Percentiles rank a stretch among this genome's conserved stretches.
phyloP scores from a whole-genome alignment of 2,113 vertebrate genomes.

The Cephalopterus ornatus region DNA sequence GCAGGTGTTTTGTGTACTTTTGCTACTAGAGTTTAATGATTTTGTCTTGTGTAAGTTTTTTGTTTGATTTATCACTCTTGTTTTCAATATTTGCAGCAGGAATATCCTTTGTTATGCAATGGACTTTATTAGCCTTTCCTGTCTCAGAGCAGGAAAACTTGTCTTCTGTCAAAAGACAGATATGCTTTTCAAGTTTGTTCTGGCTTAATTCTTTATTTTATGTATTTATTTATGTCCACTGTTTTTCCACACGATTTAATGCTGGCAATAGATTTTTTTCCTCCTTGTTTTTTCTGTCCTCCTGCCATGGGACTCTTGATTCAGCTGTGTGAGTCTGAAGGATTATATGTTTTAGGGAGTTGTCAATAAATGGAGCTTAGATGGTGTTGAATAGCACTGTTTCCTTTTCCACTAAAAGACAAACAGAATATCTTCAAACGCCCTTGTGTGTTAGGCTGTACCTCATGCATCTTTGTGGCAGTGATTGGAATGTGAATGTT shows the following conservation, averaged over 20 bases:
- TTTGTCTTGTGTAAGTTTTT: not conserved
- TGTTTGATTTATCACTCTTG: not conserved
- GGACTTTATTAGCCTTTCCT: not conserved
- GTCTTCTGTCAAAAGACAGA: not conserved
- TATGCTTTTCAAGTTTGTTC: not conserved
- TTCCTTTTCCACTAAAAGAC: constrained; percentile 33
- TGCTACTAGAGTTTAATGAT: not conserved
- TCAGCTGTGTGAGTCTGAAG: constrained; percentile 26
- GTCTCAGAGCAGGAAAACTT: not conserved
- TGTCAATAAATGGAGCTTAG: constrained; percentile 34
- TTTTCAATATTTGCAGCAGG: not conserved
- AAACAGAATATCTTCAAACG: constrained; percentile 51
- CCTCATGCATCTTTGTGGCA: not conserved
- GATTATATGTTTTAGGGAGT: constrained; percentile 16
- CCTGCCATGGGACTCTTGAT: constrained; percentile 36
- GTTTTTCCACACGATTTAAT: not conserved
- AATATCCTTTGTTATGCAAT: not conserved
- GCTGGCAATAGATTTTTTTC: not conserved
- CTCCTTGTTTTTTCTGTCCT: not conserved
- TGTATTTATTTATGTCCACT: not conserved
- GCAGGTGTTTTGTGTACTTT: not conserved
- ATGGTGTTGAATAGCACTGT: constrained; percentile 6
- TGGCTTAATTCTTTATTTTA: not conserved
- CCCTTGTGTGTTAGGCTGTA: constrained; percentile 37
- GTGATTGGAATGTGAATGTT: constrained; percentile 39